Base-by-base conservation (phyloP, 37 sponge, comb jelly and placozoan species). In the Chondrosia reniformis region DNA sequence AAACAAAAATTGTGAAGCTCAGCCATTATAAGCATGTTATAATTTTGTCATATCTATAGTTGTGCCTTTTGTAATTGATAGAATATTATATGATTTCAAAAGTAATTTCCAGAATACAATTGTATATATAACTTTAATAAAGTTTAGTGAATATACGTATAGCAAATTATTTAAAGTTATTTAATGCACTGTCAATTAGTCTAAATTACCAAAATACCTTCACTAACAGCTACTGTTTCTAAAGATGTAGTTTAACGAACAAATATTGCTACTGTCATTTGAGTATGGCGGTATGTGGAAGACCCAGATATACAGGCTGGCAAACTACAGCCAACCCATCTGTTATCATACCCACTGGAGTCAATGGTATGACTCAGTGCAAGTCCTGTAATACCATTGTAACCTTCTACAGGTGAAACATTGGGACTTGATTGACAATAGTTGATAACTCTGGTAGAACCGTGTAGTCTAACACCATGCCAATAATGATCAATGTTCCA, bases 401-500 rank as follows among this genome's bases (percentile, higher is more conserved):
- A 59, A 13, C 22, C 27, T 59, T 25, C 30, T 30, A 59, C 27
- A 30, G 61, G 61, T 13, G 61, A 30, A 30, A 59, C 27, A 6
- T 30, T 30, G 22, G 17, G 17, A 8, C 42, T 40, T 30, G 22
- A 30, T 19, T 25, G n/a, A 13, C 76, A 76, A 9, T 55, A 12
- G 15, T 76, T 58, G 34, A 54, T 36, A 21, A 76, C 49, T 58
- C 30, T 76, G 36, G 52, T 76, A 3, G 76, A 36, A 9, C 55
- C 56, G 8, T 55, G 76, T 19, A 76, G 76, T 54, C 52, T 54
- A 24, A 33, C 76, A 33, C 76, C 76, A 45, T 33, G 52, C 76
- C 76, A 76, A 37, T 76, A 58, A 31, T 55, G 32, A 36, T 76
- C 76, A 3, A 76, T 55, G 33, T 76, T 76, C 28, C 58, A 15